phyloP scores from a whole-genome alignment of 1,140 invertebrate genomes.

The Heterodera carotae region DNA sequence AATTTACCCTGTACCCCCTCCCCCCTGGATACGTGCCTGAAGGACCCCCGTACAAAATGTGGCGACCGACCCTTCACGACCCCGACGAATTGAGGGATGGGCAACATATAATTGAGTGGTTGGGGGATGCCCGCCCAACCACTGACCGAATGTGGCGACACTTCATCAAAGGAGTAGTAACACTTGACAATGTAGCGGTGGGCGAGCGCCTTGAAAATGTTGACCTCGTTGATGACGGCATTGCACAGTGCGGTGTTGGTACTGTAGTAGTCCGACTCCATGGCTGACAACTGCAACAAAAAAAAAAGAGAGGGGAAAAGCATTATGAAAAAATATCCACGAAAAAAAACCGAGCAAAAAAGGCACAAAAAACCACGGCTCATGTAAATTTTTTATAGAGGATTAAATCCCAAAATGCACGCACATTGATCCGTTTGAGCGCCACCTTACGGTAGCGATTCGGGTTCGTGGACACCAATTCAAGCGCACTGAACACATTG shows the following conservation, averaged over 20 bases:
- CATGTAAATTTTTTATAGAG: too few species aligned
- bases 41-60: too few species aligned
- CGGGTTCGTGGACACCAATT: not conserved
- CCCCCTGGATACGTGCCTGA: too few species aligned
- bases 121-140: too few species aligned
- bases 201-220: constrained; percentile 26
- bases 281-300: not conserved
- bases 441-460: constrained; percentile 13
- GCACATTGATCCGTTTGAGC: constrained; percentile 33
- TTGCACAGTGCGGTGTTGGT: constrained; percentile 2
- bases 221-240: constrained; percentile 30
- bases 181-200: constrained; percentile 38
- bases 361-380: too few species aligned
- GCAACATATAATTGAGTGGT: not conserved
- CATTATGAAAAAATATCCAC: not conserved
- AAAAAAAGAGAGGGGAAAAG: too few species aligned
- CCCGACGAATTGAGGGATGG: too few species aligned
- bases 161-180: constrained; percentile 29
- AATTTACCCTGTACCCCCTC: too few species aligned
- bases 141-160: not conserved
- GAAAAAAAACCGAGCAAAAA: constrained; percentile 9
- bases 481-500: constrained; percentile 25
- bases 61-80: too few species aligned
- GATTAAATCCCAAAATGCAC: not conserved
- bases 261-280: not conserved